phyloP scores from a whole-genome alignment of 2,113 vertebrate species.

The Columbina picui region DNA sequence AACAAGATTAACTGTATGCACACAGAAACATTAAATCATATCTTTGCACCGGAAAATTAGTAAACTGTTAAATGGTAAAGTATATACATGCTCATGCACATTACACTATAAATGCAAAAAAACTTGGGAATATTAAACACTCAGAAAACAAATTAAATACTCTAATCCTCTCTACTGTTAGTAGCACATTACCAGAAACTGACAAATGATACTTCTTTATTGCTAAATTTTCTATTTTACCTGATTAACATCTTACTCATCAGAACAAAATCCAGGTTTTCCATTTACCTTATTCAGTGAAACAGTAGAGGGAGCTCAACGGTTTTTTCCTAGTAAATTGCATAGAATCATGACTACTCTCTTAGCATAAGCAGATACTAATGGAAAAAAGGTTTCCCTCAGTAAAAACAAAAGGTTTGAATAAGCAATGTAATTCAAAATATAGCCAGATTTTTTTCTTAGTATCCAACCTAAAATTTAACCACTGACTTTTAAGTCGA shows the following conservation, averaged over 20 bases:
- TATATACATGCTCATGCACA: not conserved
- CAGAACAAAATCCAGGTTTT: not conserved
- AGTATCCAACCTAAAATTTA: not conserved
- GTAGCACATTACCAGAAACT: not conserved
- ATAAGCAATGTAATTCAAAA: not conserved
- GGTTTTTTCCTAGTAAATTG: not conserved
- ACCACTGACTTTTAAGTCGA: not conserved
- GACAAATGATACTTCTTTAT: not conserved
- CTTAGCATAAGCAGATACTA: not conserved
- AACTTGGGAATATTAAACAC: not conserved
- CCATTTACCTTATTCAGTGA: not conserved
- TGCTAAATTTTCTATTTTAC: not conserved
- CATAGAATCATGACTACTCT: not conserved
- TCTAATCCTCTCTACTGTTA: not conserved
- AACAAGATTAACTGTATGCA: not conserved
- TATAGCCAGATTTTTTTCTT: not conserved
- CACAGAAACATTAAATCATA: not conserved
- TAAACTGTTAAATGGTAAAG: not conserved
- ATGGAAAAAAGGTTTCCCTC: not conserved
- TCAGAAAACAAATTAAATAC: not conserved
- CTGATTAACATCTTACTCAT: not conserved
- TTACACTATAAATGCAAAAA: not conserved
- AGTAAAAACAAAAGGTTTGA: not conserved
- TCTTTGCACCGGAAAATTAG: not conserved
- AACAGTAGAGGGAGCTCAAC: slow-evolving; percentile 10